Evolutionary conservation across 2,888 invertebrate genomes (phyloP), one percentile per base, ranked within the genome.

Genomic region (Podotricha telesiphe): DNA sequence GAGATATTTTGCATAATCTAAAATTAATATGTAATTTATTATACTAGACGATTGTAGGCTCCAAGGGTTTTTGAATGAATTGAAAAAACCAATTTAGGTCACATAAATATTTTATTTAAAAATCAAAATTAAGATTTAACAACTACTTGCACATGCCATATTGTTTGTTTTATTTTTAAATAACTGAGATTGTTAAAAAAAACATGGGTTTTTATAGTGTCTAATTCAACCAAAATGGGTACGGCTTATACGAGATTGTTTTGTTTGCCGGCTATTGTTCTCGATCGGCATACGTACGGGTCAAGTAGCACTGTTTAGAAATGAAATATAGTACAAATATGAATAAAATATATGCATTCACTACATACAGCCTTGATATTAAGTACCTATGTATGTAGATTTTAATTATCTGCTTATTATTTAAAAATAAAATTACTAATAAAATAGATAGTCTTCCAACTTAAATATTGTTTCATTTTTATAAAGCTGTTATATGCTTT

Each of bases 181-280:
- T n/a, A 20, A 0, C 17, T 40, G 13, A 19, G 20, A 20, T 13
- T 37, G 13, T 11, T n/a, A 22, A 10, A 45, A 45, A 22, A 22
- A n/a, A 22, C 17, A 11, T 28, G 5, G 22, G 45, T 45, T 45
- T 40, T 22, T 10, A 59, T 45, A 11, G 59, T 45, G 28, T 22
- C 59, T 59, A 59, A 59, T 59, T 59, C 45, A 59, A 17, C 17
- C 28, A 28, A 62, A 37, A 48, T 37, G 47, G 48, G 62, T 5
- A 28, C 59, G 58, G 40, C 34, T 61, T 61, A 17, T 47, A 47
- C 61, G 34, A 62, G 48, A 62, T 62, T 62, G 62, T 62, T 62
- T 48, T 62, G 62, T 48, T 62, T 62, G 48, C 48, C 34, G 45
- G 6, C 62, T 62, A 62, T 62, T 62, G 62, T 62, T 62, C 62